These are phyloP conservation scores for Bufotes viridis DNA, from an alignment of 2,797 vertebrate species.

Conservation along the genomic window DNA sequence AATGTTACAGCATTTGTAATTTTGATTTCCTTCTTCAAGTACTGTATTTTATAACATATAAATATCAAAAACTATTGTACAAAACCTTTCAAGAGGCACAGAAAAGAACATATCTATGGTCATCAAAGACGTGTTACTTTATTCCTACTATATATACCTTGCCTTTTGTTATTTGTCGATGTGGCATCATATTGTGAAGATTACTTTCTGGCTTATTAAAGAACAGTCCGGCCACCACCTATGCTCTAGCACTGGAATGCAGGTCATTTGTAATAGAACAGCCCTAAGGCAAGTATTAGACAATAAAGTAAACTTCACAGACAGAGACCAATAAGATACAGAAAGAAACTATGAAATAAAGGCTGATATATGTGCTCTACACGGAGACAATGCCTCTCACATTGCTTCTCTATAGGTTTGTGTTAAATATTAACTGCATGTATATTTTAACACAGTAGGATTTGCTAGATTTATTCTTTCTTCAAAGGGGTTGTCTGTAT, in stretches of 20 bases:
- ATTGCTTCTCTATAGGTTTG: not conserved
- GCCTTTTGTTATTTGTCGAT: not conserved
- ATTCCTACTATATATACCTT: not conserved
- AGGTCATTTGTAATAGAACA: not conserved
- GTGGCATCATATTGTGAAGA: not conserved
- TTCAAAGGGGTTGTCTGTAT: not conserved
- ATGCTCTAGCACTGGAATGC: not conserved
- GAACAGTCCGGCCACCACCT: not conserved
- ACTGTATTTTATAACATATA: not conserved
- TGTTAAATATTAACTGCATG: not conserved
- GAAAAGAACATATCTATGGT: not conserved
- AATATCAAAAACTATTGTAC: not conserved
- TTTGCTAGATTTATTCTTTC: not conserved
- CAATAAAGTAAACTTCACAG: not conserved
- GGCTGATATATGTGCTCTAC: not conserved
- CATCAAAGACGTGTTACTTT: not conserved
- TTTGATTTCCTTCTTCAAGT: not conserved
- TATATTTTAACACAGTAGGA: not conserved
- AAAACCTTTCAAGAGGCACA: not conserved
- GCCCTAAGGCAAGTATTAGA: not conserved
- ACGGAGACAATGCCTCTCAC: not conserved
- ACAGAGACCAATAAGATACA: not conserved
- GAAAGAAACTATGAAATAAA: not conserved
- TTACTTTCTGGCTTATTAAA: constrained; percentile 1
- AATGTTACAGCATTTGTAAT: no score